Conservation (phyloP, 92 coral and sea anemone species). For the Plumapathes pennacea region DNA sequence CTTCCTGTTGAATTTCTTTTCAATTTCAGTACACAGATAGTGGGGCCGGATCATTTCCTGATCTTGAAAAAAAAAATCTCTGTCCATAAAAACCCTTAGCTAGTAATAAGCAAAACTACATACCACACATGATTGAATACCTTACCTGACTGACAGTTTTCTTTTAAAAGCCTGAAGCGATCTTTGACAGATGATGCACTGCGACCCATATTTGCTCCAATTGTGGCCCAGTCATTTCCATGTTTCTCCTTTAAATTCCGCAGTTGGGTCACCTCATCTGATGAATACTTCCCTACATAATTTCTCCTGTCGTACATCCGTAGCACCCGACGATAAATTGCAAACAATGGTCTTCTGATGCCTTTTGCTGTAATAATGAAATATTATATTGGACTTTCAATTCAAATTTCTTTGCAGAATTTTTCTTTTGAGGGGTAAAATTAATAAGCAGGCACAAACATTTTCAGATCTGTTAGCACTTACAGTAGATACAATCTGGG, state of each 20-base stretch:
- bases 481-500: background rate
- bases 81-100: too few relatives aligned
- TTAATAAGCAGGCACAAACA: background rate
- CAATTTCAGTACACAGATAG: too few relatives aligned
- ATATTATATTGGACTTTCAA: background rate
- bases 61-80: too few relatives aligned
- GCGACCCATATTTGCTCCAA: conserved; percentile 93
- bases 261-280: conserved; percentile 85
- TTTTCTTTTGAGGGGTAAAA: background rate
- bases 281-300: conserved; percentile 86
- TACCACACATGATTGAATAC: too few relatives aligned
- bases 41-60: too few relatives aligned
- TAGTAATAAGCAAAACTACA: too few relatives aligned
- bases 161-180: conserved; percentile 85
- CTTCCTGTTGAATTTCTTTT: too few relatives aligned
- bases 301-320: conserved; percentile 93
- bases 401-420: too few relatives aligned
- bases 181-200: conserved; percentile 99
- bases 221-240: conserved; percentile 99
- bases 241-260: conserved; percentile 83
- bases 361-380: conserved; percentile 73
- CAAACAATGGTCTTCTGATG: conserved; percentile 91
- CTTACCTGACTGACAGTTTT: conserved; percentile 90
- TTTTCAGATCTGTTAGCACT: too few relatives aligned
- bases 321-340: conserved; percentile 96